Percentiles rank a stretch among this genome's conserved stretches.
Conservation (phyloP, 1,140 invertebrate species). For the Drosophila serrata region DNA sequence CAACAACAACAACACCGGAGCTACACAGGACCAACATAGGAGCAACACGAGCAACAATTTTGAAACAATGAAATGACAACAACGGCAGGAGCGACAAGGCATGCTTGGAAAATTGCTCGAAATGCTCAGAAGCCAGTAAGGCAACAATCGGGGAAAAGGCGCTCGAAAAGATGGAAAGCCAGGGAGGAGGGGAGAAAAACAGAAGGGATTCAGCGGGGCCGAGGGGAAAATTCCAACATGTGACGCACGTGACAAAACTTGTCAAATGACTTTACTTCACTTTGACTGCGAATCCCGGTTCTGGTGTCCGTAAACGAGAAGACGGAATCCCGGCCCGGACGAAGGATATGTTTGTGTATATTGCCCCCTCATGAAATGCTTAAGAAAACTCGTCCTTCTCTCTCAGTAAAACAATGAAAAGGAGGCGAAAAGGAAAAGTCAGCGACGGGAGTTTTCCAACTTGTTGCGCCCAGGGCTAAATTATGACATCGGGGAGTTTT, state of each 20-base stretch:
- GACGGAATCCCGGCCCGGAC: conserved; percentile 23
- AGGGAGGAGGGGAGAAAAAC: neutral
- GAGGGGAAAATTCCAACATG: conserved; percentile 68
- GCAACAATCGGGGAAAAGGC: neutral
- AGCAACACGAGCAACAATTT: conserved; percentile 52
- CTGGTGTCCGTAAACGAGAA: conserved; percentile 53
- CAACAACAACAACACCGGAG: too few species aligned
- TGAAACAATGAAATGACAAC: conserved; percentile 58
- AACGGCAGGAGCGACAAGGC: conserved; percentile 57
- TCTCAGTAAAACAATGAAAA: conserved; percentile 36
- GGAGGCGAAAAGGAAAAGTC: conserved; percentile 19
- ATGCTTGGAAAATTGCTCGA: conserved; percentile 74
- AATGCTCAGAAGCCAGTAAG: conserved; percentile 62
- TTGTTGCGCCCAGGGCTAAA: conserved; percentile 53
- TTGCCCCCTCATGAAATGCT: conserved; percentile 36
- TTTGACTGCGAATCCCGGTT: conserved; percentile 62
- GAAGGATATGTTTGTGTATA: conserved; percentile 36
- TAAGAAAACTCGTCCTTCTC: conserved; percentile 36
- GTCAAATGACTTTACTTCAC: conserved; percentile 80
- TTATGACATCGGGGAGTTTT: conserved; percentile 44
- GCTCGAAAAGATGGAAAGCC: conserved; percentile 5
- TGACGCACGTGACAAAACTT: conserved; percentile 83
- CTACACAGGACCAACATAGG: conserved; percentile 22
- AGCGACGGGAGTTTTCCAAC: conserved; percentile 38
- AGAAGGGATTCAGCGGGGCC: neutral